A percentile compares a stretch with the other conserved stretches of the same genome.
Evolutionary conservation across 2,888 invertebrate species (phyloP).

Genomic region (Phymatocera aterrima): DNA sequence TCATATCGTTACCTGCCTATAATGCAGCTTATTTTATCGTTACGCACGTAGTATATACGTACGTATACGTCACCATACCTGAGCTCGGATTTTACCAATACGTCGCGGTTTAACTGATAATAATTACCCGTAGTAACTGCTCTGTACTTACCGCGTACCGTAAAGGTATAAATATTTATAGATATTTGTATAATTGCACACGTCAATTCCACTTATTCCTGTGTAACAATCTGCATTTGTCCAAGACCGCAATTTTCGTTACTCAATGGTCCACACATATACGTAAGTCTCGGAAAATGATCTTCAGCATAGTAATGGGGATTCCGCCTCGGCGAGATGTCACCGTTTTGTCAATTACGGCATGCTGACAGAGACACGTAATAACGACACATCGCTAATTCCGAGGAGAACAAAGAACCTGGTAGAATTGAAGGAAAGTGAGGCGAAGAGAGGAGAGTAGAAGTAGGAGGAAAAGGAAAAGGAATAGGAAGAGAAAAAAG

Average conservation of each 20-base stretch:
- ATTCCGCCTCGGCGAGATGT: neutral
- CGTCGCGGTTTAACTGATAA: neutral
- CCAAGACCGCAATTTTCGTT: neutral
- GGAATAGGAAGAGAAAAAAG: neutral
- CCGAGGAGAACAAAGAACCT: too few relatives aligned
- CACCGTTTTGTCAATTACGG: slow-evolving; percentile 40
- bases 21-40: neutral
- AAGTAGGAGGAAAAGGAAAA: neutral
- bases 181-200: neutral
- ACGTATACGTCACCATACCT: neutral
- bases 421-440: slow-evolving; percentile 37
- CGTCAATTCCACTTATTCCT: neutral
- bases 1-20: neutral
- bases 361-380: slow-evolving; percentile 36
- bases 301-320: neutral
- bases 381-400: slow-evolving; percentile 30
- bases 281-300: neutral
- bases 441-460: slow-evolving; percentile 22
- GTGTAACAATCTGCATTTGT: neutral
- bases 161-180: slow-evolving; percentile 22
- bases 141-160: neutral
- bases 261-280: neutral
- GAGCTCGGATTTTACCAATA: too few relatives aligned
- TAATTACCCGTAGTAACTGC: neutral
- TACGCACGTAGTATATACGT: too few relatives aligned